These are phyloP conservation scores for Rhinopithecus roxellana DNA, from an alignment of 2,113 vertebrate species.

Conservation along the genomic window DNA sequence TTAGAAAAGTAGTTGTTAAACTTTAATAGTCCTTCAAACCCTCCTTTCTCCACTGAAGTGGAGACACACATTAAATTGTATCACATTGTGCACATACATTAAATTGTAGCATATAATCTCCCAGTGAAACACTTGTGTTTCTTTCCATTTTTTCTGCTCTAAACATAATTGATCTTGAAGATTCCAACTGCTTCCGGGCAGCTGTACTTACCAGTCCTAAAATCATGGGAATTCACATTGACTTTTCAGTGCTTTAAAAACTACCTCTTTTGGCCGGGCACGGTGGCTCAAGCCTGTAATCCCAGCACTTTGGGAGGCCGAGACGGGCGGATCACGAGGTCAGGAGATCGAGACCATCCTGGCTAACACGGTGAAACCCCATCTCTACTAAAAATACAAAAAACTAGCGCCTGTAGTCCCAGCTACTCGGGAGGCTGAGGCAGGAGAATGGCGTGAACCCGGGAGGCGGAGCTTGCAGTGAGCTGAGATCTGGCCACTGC, in stretches of 20 bases:
- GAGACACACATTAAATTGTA: background rate
- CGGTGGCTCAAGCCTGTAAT: no score
- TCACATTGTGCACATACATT: background rate
- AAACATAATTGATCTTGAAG: slow-evolving; percentile 19
- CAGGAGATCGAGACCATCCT: no score
- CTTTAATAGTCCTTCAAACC: slow-evolving; percentile 4
- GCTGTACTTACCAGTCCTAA: background rate
- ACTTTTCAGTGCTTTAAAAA: slow-evolving; percentile 15
- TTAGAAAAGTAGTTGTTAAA: slow-evolving; percentile 34
- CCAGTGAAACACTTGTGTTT: background rate
- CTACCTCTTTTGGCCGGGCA: background rate
- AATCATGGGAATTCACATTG: background rate
- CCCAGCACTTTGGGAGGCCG: no score
- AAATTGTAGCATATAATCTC: background rate
- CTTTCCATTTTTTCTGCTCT: background rate
- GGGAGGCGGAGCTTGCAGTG: no score
- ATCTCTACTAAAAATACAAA: no score
- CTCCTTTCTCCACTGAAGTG: background rate
- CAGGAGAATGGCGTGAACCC: no score
- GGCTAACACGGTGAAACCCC: no score
- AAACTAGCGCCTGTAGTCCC: no score
- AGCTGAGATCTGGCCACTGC: no score
- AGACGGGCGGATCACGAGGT: no score
- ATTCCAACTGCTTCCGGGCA: background rate
- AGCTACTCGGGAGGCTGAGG: no score